Conservation (phyloP, 2,113 vertebrate genomes). For the Ovis canadensis region DNA sequence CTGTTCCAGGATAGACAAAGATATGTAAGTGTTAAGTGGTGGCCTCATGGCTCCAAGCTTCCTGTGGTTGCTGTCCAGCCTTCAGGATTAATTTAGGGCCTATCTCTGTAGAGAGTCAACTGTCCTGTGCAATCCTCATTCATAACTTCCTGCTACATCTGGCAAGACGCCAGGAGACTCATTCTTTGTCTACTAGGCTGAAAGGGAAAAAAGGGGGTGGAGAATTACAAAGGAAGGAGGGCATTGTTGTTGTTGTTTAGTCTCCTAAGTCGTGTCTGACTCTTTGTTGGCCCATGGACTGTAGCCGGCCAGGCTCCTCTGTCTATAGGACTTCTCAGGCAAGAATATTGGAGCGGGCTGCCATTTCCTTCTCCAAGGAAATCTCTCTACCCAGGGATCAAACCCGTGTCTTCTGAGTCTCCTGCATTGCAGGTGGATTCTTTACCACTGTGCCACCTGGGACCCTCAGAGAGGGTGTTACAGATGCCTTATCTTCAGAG, state of each 20-base stretch:
- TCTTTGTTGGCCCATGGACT: not conserved
- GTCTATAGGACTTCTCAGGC: not conserved
- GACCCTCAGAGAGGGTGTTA: constrained; percentile 19
- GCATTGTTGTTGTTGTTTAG: not conserved
- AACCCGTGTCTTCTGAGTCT: not conserved
- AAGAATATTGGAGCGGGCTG: not conserved
- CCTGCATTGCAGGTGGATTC: not conserved
- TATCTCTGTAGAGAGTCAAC: constrained; percentile 48
- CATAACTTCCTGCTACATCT: constrained; percentile 58
- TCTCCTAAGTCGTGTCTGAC: not conserved
- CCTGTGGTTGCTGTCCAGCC: constrained; percentile 31
- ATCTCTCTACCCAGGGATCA: not conserved
- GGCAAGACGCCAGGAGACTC: constrained; percentile 27
- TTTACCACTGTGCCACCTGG: not conserved
- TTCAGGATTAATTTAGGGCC: constrained; percentile 53
- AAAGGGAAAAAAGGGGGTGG: not conserved
- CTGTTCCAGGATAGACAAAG: not conserved
- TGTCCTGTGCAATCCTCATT: constrained; percentile 53
- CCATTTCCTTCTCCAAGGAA: not conserved
- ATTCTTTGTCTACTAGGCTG: constrained; percentile 13
- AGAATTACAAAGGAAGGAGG: not conserved
- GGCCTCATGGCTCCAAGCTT: constrained; percentile 18
- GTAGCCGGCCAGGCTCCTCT: not conserved
- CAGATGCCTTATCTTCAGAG: constrained; percentile 34
- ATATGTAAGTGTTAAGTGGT: constrained; percentile 61